Evolutionary conservation across 2,797 vertebrate genomes (phyloP).

Genomic region (Hypotaenidia okinawae): DNA sequence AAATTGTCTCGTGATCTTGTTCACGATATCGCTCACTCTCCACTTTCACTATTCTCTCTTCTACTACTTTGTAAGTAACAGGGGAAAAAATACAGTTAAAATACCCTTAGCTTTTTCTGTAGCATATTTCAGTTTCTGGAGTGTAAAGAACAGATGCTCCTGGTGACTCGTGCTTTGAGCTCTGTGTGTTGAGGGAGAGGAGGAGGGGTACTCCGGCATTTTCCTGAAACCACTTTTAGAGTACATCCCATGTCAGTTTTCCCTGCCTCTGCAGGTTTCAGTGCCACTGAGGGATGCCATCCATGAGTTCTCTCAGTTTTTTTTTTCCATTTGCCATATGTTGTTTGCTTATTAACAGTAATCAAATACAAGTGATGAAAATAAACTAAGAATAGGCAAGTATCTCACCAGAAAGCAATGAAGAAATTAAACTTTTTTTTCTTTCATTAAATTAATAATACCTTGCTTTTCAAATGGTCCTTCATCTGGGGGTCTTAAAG

Average conservation of each 20-base stretch:
- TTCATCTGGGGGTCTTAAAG: not conserved
- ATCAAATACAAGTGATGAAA: not conserved
- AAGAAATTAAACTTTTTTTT: not conserved
- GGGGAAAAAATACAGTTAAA: not conserved
- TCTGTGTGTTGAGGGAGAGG: not conserved
- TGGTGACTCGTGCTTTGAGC: not conserved
- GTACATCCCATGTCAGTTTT: not conserved
- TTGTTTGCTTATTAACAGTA: not conserved
- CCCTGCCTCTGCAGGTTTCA: not conserved
- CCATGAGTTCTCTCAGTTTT: rapidly evolving
- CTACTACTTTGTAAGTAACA: not conserved
- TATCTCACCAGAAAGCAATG: not conserved
- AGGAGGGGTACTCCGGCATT: not conserved
- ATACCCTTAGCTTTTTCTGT: not conserved
- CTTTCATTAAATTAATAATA: not conserved
- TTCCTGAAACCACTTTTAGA: not conserved
- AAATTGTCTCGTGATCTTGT: not conserved
- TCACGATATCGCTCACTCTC: not conserved
- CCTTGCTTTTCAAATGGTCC: not conserved
- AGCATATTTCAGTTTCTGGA: not conserved
- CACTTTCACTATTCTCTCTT: not conserved
- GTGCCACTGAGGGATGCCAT: not conserved
- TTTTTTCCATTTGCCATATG: not conserved
- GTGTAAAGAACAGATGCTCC: not conserved
- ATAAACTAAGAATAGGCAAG: not conserved